Percentiles rank a stretch among this genome's conserved stretches.
Conservation (phyloP, 2,113 vertebrate species). For the Oreocharis arfaki region DNA sequence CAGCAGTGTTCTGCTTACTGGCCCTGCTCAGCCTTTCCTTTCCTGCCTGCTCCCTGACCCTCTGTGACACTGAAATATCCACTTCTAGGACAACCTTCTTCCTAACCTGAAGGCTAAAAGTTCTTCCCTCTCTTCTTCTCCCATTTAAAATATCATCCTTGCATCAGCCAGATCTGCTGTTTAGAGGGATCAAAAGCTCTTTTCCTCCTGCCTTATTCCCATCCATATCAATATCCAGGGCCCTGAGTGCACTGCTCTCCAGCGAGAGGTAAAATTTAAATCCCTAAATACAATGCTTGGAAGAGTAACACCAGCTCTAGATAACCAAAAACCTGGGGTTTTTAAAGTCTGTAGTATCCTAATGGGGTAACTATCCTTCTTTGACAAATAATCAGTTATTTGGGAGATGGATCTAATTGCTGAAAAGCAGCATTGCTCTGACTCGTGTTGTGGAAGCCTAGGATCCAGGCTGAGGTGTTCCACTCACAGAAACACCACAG, state of each 20-base stretch:
- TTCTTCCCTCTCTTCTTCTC: slow-evolving; percentile 42
- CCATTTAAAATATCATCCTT: slow-evolving; percentile 17
- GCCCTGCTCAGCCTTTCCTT: slow-evolving; percentile 11
- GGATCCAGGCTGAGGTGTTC: not conserved
- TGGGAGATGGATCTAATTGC: not conserved
- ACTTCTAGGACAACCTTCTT: slow-evolving; percentile 48
- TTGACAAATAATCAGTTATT: not conserved
- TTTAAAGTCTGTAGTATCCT: not conserved
- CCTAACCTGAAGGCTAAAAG: not conserved
- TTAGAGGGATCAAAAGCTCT: slow-evolving; percentile 35
- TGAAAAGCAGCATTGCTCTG: not conserved
- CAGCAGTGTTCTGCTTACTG: slow-evolving; percentile 6
- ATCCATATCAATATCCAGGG: slow-evolving; percentile 44
- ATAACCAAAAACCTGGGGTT: not conserved
- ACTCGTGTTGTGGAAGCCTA: not conserved
- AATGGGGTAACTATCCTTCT: not conserved
- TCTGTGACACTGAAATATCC: slow-evolving; percentile 35
- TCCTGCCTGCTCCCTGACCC: slow-evolving; percentile 27
- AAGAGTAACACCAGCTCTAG: not conserved
- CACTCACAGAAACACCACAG: not conserved
- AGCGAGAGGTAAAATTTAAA: slow-evolving; percentile 37
- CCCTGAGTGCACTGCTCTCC: not conserved
- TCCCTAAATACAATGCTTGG: not conserved
- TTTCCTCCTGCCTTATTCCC: slow-evolving; percentile 44
- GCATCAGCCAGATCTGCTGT: slow-evolving; percentile 2